Conservation (phyloP, 2,797 vertebrate species). For the Manis javanica region DNA sequence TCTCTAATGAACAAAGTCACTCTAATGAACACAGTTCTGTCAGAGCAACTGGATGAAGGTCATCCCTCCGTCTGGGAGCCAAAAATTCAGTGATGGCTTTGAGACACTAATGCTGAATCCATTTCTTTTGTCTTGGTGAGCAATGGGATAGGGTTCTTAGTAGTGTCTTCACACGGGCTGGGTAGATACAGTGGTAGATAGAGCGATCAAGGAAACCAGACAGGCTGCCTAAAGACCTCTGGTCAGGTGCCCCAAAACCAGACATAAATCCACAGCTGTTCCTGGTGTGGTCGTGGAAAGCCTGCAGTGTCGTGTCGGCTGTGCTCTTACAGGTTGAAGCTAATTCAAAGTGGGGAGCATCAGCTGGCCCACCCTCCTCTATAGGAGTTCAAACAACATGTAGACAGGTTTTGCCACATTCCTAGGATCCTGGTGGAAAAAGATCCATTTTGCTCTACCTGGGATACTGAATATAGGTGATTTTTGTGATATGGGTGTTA, state of each 20-base stretch:
- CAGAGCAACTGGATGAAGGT: too few relatives aligned
- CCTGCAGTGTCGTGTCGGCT: rapidly evolving
- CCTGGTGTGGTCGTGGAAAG: background rate
- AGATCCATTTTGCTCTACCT: background rate
- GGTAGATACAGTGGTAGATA: background rate
- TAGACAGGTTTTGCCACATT: background rate
- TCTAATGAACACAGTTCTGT: background rate
- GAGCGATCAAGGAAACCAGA: background rate
- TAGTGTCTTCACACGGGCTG: background rate
- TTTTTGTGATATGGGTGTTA: background rate
- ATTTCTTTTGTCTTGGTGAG: background rate
- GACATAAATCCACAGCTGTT: background rate
- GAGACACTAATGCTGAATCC: background rate
- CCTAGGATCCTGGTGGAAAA: background rate
- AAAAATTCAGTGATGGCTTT: background rate
- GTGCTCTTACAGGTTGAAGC: background rate
- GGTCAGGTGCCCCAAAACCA: background rate
- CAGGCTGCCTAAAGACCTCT: background rate
- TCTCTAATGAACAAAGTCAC: background rate
- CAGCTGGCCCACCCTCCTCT: rapidly evolving
- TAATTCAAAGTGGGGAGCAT: background rate
- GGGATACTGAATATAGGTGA: background rate
- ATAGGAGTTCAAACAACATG: background rate
- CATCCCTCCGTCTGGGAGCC: background rate
- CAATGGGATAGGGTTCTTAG: background rate